A percentile compares a stretch with the other conserved stretches of the same genome.
These are phyloP conservation scores for Lordiphosa fenestrarum DNA, from an alignment of 2,888 invertebrate genomes.

Conservation along the genomic window DNA sequence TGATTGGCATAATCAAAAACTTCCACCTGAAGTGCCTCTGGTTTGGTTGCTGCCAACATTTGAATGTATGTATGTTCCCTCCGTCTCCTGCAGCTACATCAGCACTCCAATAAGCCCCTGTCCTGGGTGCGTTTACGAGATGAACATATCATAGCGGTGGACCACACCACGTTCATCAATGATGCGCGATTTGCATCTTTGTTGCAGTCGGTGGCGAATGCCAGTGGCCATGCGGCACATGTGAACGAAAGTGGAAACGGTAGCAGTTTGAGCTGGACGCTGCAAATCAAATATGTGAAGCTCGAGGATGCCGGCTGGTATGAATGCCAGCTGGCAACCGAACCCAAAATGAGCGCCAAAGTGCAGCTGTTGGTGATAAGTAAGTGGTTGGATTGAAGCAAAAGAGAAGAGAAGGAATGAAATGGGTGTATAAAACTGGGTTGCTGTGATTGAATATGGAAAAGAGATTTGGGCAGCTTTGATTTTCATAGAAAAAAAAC, in stretches of 20 bases:
- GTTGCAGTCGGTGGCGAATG: constrained; percentile 51
- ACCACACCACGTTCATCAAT: constrained; percentile 90
- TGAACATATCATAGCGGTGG: constrained; percentile 94
- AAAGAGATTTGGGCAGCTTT: too few relatives aligned
- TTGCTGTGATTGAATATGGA: too few relatives aligned
- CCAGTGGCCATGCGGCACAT: background rate
- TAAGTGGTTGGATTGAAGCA: constrained; percentile 34
- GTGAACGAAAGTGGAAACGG: constrained; percentile 76
- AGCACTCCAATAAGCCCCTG: constrained; percentile 85
- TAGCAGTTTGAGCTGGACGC: constrained; percentile 89
- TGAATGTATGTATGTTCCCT: background rate
- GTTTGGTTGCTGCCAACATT: background rate
- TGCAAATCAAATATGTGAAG: constrained; percentile 94
- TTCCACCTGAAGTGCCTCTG: constrained; percentile 3
- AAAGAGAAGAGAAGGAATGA: too few relatives aligned
- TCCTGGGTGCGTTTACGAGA: constrained; percentile 94
- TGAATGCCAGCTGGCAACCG: constrained; percentile 96
- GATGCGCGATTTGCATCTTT: constrained; percentile 94
- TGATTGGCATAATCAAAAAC: constrained; percentile 43
- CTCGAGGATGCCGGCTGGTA: constrained; percentile 93
- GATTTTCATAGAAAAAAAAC: too few relatives aligned
- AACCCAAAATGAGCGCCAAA: constrained; percentile 96
- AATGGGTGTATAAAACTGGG: too few relatives aligned
- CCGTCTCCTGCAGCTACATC: constrained; percentile 66
- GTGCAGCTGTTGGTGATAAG: constrained; percentile 80